Base-by-base conservation (phyloP, 2,113 vertebrate genomes). In the Rattus rattus region DNA sequence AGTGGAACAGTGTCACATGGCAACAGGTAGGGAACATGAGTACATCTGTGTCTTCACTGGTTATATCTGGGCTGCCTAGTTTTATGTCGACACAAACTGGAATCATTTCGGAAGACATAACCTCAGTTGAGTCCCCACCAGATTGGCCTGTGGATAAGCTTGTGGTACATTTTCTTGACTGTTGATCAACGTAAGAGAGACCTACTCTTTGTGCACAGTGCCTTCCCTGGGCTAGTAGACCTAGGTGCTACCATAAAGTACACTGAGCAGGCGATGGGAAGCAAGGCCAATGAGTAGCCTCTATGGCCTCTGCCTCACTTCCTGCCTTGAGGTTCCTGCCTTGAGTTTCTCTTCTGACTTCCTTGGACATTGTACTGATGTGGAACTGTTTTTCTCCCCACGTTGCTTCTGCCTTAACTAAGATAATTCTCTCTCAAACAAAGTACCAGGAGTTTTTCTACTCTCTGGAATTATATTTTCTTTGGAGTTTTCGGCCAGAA, bases 401-500 rank as follows among this genome's bases (percentile, higher is more conserved):
- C 1, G 2, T 26, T 39, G 36, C 80, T 13, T 59, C n/a, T 83
- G 36, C 36, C 26, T 0, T 83, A 59, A 59, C 10, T 81, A 39
- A 83, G 54, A 39, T 22, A 13, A 61, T 61, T 30, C 28, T 67
- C 83, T 84, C 24, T 47, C 63, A 67, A 85, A 39, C 26, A 28
- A 33, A 43, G 9, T 1, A 22, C 63, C 43, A 49, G 43, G 43
- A 36, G 39, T 12, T 47, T 87, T 80, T 73, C 73, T 61, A 70
- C 20, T 70, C 88, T 59, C 16, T 22, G 52, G 81, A 91, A 36
- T 83, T 49, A 61, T 4, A 73, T 88, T 92, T 93, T 19, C 79
- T 33, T 89, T 95, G 72, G 63, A 30, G 79, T 93, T 96, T 96
- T 14, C 7, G 85, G 7, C 79, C 28, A 80, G 69, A 94, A 47